Conservation (phyloP, 2,113 vertebrate genomes). For the Gymnobelideus leadbeateri region DNA sequence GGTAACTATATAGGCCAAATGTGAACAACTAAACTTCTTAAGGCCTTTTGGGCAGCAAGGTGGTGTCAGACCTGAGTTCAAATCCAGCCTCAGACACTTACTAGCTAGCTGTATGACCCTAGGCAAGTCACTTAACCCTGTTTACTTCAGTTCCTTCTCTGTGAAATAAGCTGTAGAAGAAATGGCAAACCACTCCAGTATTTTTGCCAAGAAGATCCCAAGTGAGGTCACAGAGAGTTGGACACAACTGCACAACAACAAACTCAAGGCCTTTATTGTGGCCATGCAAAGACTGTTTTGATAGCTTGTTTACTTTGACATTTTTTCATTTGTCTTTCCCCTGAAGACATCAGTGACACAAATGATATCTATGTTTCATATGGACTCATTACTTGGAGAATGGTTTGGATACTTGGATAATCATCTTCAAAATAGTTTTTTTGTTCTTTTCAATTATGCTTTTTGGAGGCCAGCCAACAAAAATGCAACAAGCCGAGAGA, state of each 20-base stretch:
- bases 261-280: conserved; percentile 23
- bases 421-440: conserved; percentile 76
- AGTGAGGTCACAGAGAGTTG: not conserved
- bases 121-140: not conserved
- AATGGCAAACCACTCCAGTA: not conserved
- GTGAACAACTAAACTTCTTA: conserved; percentile 76
- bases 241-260: not conserved
- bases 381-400: conserved; percentile 79
- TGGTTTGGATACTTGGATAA: conserved; percentile 80
- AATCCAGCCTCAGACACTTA: not conserved
- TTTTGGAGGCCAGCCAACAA: conserved; percentile 78
- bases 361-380: conserved; percentile 74
- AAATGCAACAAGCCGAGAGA: conserved; percentile 69
- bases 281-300: conserved; percentile 66
- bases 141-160: not conserved
- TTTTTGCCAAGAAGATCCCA: not conserved
- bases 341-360: conserved; percentile 73
- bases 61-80: too few species aligned
- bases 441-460: conserved; percentile 69
- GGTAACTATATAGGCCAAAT: conserved; percentile 80
- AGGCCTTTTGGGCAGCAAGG: conserved; percentile 1
- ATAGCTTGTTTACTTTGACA: conserved; percentile 78
- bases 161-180: not conserved
- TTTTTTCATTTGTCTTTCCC: conserved; percentile 79
- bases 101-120: not conserved